Conservation (phyloP, 2,888 invertebrate genomes). For the Halictus ligatus region DNA sequence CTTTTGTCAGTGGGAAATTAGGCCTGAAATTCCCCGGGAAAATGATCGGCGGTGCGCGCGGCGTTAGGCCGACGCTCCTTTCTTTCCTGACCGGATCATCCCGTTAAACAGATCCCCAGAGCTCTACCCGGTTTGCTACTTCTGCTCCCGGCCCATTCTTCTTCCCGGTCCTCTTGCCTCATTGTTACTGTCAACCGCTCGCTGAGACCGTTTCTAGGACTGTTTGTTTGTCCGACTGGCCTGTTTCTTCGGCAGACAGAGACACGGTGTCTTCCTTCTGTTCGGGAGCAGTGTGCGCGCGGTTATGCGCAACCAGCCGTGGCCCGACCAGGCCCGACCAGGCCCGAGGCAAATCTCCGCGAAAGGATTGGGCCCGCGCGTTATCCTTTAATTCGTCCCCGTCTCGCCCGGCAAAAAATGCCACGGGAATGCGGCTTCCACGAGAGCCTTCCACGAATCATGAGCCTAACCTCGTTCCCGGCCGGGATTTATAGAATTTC, state of each 20-base stretch:
- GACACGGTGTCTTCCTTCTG: slow-evolving; percentile 71
- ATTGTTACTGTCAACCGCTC: slow-evolving; percentile 77
- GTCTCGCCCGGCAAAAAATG: slow-evolving; percentile 40
- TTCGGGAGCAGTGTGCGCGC: slow-evolving; percentile 70
- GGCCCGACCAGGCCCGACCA: background rate
- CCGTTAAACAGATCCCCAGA: slow-evolving; percentile 81
- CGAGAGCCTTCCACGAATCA: slow-evolving; percentile 23
- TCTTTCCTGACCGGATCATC: slow-evolving; percentile 77
- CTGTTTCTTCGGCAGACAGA: slow-evolving; percentile 62
- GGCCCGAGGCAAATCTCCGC: slow-evolving; percentile 52
- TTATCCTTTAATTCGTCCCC: slow-evolving; percentile 65
- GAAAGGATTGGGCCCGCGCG: slow-evolving; percentile 65
- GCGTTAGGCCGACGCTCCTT: slow-evolving; percentile 49
- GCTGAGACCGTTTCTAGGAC: slow-evolving; percentile 81
- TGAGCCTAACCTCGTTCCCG: background rate
- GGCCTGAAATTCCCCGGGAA: slow-evolving; percentile 81
- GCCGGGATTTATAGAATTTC: slow-evolving; percentile 44
- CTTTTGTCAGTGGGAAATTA: slow-evolving; percentile 83
- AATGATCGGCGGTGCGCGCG: slow-evolving; percentile 74
- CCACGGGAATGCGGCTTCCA: slow-evolving; percentile 25
- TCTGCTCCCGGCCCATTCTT: slow-evolving; percentile 40
- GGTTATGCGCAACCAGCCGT: slow-evolving; percentile 71
- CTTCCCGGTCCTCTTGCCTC: background rate
- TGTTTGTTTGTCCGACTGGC: slow-evolving; percentile 66
- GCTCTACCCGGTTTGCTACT: slow-evolving; percentile 42